phyloP scores from a whole-genome alignment of 2,113 vertebrate genomes.

The Pomatostomus ruficeps region DNA sequence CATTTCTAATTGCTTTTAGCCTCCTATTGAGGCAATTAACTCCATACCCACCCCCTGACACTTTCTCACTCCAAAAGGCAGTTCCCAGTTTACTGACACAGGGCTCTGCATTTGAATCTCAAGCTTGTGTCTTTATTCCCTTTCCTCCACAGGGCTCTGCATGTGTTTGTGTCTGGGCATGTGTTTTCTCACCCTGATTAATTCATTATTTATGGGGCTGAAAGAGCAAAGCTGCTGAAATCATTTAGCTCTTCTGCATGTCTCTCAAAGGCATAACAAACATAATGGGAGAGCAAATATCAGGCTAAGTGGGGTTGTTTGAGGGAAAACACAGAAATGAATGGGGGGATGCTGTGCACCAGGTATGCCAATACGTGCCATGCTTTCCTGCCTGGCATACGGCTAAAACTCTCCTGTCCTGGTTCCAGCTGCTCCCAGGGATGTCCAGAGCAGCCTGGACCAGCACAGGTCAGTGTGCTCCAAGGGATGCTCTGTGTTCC shows the following conservation, averaged over 20 bases:
- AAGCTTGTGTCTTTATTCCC: not conserved
- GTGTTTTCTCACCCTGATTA: not conserved
- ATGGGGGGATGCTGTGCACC: not conserved
- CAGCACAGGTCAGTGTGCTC: not conserved
- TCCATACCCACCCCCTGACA: not conserved
- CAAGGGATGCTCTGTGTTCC: not conserved
- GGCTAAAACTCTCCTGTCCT: not conserved
- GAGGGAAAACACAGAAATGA: not conserved
- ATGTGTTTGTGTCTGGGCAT: not conserved
- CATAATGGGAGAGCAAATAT: slow-evolving; percentile 4
- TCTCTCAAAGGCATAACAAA: slow-evolving; percentile 38
- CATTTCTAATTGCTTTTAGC: not conserved
- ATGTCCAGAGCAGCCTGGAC: not conserved
- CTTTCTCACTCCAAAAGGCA: not conserved
- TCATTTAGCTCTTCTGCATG: not conserved
- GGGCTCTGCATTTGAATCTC: not conserved
- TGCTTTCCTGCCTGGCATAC: not conserved
- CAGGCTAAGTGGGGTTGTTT: not conserved
- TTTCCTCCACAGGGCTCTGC: not conserved
- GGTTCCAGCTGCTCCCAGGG: not conserved
- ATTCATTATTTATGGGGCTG: slow-evolving; percentile 39
- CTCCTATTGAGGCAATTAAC: not conserved
- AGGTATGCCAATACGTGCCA: not conserved
- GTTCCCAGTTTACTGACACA: not conserved
- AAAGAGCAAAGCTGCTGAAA: slow-evolving; percentile 33